Evolutionary conservation across 2,888 invertebrate species (phyloP).

Genomic region (Hirtodrosophila alboralis): DNA sequence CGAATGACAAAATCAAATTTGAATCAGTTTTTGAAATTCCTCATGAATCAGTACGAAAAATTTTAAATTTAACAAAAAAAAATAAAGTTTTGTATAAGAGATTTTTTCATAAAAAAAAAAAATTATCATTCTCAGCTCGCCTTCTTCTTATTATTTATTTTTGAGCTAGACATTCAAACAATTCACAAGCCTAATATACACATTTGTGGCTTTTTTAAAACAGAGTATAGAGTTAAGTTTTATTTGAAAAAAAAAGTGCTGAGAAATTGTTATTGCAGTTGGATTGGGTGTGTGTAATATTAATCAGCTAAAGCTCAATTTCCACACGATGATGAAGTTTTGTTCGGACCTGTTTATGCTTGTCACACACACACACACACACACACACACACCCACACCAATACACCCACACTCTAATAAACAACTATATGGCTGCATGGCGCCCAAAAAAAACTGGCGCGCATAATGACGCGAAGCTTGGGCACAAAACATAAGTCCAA

Average conservation of each 20-base stretch:
- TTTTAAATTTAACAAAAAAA: too few species aligned
- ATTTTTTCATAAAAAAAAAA: too few species aligned
- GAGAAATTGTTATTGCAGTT: constrained; percentile 2
- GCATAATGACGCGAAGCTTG: constrained; percentile 63
- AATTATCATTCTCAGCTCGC: too few species aligned
- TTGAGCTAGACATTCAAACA: too few species aligned
- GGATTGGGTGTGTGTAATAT: background rate
- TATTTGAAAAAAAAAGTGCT: constrained; percentile 1
- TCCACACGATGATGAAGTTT: constrained; percentile 19
- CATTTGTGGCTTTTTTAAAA: too few species aligned
- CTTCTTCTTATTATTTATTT: too few species aligned
- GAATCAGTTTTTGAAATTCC: too few species aligned
- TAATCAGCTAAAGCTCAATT: constrained; percentile 4
- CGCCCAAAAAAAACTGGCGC: constrained; percentile 69
- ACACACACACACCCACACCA: constrained; percentile 3
- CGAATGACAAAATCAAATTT: too few species aligned
- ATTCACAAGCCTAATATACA: too few species aligned
- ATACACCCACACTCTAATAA: constrained; percentile 1
- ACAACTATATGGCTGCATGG: constrained; percentile 45
- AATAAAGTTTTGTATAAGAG: too few species aligned
- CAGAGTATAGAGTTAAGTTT: too few species aligned
- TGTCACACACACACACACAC: constrained; percentile 14
- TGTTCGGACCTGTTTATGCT: constrained; percentile 26
- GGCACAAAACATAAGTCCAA: constrained; percentile 49
- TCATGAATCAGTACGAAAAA: too few species aligned